Percentiles rank a stretch among this genome's conserved stretches.
Conservation (phyloP, 2,888 invertebrate species). For the Pteria penguin region DNA sequence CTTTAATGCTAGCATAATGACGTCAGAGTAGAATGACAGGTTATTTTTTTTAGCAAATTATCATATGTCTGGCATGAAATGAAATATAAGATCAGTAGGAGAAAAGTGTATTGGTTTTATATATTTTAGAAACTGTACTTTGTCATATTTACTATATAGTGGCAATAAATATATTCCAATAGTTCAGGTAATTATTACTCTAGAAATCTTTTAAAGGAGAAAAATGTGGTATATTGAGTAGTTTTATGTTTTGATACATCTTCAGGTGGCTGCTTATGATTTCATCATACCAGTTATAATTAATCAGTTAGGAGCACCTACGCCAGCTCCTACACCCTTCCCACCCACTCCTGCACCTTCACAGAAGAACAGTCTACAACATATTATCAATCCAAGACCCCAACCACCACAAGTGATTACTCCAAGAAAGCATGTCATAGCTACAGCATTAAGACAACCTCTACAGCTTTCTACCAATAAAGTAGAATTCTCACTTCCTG, state of each 20-base stretch:
- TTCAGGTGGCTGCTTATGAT: constrained; percentile 79
- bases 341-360: constrained; percentile 72
- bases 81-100: no score
- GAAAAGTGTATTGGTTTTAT: no score
- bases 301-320: constrained; percentile 75
- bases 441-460: constrained; percentile 78
- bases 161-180: no score
- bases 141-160: no score
- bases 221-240: no score
- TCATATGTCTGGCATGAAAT: no score
- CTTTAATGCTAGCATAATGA: no score
- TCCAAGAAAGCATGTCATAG: constrained; percentile 77
- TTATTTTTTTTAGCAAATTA: no score
- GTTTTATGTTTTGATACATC: neutral
- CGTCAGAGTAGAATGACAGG: no score
- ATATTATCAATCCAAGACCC: constrained; percentile 75
- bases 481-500: constrained; percentile 74
- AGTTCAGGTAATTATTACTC: no score
- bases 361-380: constrained; percentile 71
- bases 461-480: constrained; percentile 73
- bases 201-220: no score
- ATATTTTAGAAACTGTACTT: no score
- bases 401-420: constrained; percentile 69
- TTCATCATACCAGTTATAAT: constrained; percentile 78
- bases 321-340: constrained; percentile 72